phyloP scores from a whole-genome alignment of 2,113 vertebrate genomes.

The Saccopteryx leptura region DNA sequence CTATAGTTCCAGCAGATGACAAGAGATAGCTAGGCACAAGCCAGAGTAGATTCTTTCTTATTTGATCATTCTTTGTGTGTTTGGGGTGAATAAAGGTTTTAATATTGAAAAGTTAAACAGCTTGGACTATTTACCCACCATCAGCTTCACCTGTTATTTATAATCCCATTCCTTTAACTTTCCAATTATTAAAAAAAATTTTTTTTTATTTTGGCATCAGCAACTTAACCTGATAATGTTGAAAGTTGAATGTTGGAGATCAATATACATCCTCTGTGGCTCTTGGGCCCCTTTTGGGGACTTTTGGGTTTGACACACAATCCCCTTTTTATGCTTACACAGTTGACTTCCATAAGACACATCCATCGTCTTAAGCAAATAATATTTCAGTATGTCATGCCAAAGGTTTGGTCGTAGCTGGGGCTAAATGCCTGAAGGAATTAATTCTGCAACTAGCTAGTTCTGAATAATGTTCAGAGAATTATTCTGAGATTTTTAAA shows the following conservation, averaged over 20 bases:
- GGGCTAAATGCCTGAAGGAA: neutral
- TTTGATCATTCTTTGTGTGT: conserved; percentile 7
- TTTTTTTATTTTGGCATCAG: neutral
- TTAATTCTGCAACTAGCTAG: neutral
- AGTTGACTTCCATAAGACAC: neutral
- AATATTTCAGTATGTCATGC: neutral
- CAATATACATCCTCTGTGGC: neutral
- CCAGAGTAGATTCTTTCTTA: neutral
- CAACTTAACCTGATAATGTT: neutral
- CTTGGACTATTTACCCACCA: neutral
- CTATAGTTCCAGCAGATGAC: neutral
- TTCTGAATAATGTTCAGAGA: neutral
- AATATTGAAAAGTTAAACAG: conserved; percentile 35
- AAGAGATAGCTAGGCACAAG: conserved; percentile 22
- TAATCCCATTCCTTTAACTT: neutral
- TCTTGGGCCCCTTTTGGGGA: neutral
- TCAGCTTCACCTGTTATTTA: conserved; percentile 8
- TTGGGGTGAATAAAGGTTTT: neutral
- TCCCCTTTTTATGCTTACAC: neutral
- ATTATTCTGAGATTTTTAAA: conserved; percentile 27
- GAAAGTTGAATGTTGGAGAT: neutral
- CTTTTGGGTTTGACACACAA: neutral
- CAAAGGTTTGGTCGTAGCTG: neutral
- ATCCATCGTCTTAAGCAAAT: neutral
- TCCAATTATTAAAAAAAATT: conserved; percentile 1